Evolutionary conservation across 2,888 invertebrate species (phyloP).

Genomic region (Lasius fuliginosus): DNA sequence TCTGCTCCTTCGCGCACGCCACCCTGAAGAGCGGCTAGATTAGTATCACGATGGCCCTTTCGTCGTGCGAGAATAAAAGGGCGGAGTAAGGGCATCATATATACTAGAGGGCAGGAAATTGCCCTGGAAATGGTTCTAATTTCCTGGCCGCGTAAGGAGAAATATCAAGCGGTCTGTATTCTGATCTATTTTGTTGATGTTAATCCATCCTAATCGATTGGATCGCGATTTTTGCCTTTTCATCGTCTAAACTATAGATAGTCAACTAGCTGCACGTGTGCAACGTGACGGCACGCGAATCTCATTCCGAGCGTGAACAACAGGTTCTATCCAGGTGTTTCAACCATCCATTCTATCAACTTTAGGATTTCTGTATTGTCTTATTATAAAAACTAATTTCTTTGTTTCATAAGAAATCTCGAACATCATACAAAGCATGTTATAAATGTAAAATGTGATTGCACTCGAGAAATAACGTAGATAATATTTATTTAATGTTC

Average conservation of each 20-base stretch:
- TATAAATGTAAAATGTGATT: background rate
- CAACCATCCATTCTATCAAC: background rate
- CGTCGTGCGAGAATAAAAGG: conserved; percentile 38
- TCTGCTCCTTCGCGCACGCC: conserved; percentile 57
- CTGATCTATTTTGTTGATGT: conserved; percentile 25
- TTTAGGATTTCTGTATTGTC: background rate
- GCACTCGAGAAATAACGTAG: background rate
- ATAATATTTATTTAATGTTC: conserved; percentile 5
- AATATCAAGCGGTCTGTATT: background rate
- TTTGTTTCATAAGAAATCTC: background rate
- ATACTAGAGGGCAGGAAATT: conserved; percentile 38
- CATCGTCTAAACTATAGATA: conserved; percentile 18
- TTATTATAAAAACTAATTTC: background rate
- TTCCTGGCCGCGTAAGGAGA: conserved; percentile 28
- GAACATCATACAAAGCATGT: background rate
- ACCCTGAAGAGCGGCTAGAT: conserved; percentile 63
- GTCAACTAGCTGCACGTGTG: background rate
- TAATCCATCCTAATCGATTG: conserved; percentile 48
- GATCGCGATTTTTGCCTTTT: conserved; percentile 32
- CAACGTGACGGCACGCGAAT: conserved; percentile 22
- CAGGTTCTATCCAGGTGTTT: background rate
- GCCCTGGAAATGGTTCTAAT: conserved; percentile 59
- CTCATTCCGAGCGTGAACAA: background rate
- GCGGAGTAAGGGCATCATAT: conserved; percentile 16
- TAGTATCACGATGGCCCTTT: conserved; percentile 66